phyloP scores from a whole-genome alignment of 2,113 vertebrate genomes.

The Alectura lathami region DNA sequence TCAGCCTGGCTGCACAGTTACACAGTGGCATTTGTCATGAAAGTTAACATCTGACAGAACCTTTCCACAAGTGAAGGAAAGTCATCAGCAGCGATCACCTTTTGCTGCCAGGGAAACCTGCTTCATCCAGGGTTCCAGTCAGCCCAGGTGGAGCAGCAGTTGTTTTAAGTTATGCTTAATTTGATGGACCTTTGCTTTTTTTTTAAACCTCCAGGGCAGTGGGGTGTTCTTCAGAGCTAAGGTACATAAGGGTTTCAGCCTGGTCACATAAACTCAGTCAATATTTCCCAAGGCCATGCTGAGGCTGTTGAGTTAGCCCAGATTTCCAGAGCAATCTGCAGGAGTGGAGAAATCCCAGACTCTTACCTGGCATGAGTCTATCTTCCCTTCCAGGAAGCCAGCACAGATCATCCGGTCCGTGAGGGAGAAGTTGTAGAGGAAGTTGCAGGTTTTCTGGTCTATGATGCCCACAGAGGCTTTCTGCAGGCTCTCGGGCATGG shows the following conservation, averaged over 20 bases:
- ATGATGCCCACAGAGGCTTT: slow-evolving; percentile 82
- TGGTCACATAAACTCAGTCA: not conserved
- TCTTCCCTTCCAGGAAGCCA: slow-evolving; percentile 89
- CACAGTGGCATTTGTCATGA: not conserved
- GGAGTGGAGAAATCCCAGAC: not conserved
- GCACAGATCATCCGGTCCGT: slow-evolving; percentile 91
- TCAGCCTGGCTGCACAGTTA: not conserved
- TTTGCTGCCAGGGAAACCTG: not conserved
- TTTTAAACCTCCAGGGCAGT: not conserved
- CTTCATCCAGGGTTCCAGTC: not conserved
- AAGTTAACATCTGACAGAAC: not conserved
- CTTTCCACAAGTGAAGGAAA: not conserved
- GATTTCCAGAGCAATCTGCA: not conserved
- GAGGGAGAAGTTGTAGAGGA: slow-evolving; percentile 86
- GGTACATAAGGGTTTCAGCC: not conserved
- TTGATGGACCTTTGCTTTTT: not conserved
- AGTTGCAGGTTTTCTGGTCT: slow-evolving; percentile 84
- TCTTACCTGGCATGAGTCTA: slow-evolving; percentile 93
- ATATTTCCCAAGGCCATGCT: not conserved
- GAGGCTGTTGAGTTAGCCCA: not conserved
- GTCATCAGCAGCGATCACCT: not conserved
- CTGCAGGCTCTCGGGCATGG: slow-evolving; percentile 80
- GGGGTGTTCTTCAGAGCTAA: not conserved
- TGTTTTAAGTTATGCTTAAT: not conserved
- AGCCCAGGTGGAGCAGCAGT: not conserved